Percentiles rank a stretch among this genome's conserved stretches.
Evolutionary conservation across 2,113 vertebrate genomes (phyloP).

Genomic region (Acanthochromis polyacanthus): DNA sequence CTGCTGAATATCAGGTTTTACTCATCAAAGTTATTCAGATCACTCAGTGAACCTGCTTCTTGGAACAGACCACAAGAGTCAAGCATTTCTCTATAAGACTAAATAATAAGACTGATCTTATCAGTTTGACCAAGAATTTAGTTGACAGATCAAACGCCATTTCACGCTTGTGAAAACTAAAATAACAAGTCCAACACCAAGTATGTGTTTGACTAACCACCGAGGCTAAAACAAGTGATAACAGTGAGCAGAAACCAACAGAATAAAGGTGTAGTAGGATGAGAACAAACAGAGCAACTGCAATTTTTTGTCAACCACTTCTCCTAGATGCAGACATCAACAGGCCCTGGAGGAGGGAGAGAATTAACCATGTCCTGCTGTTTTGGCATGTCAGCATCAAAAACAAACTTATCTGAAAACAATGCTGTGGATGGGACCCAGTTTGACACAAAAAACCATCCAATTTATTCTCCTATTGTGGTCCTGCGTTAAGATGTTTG

Average conservation of each 20-base stretch:
- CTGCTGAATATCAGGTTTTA: neutral
- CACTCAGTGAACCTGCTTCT: conserved; percentile 5
- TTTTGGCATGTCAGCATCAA: neutral
- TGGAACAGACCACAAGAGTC: neutral
- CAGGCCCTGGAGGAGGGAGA: neutral
- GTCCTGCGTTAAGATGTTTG: neutral
- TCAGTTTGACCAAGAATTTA: no score
- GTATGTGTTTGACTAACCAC: neutral
- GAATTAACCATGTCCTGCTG: conserved; percentile 1
- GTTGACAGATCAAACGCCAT: neutral
- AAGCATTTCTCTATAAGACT: neutral
- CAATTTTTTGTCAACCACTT: conserved; percentile 2
- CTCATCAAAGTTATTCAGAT: neutral
- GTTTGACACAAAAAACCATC: neutral
- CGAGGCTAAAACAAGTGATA: neutral
- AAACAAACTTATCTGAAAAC: neutral
- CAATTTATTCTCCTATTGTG: neutral
- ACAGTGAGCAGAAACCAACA: neutral
- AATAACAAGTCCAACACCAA: no score
- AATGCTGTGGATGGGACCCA: neutral
- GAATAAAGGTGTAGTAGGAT: conserved; percentile 10
- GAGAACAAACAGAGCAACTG: neutral
- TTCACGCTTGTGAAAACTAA: neutral
- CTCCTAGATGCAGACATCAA: neutral
- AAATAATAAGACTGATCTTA: neutral